A percentile compares a stretch with the other conserved stretches of the same genome.
phyloP scores from a whole-genome alignment of 1,140 invertebrate species.

The Oedothorax gibbosus region DNA sequence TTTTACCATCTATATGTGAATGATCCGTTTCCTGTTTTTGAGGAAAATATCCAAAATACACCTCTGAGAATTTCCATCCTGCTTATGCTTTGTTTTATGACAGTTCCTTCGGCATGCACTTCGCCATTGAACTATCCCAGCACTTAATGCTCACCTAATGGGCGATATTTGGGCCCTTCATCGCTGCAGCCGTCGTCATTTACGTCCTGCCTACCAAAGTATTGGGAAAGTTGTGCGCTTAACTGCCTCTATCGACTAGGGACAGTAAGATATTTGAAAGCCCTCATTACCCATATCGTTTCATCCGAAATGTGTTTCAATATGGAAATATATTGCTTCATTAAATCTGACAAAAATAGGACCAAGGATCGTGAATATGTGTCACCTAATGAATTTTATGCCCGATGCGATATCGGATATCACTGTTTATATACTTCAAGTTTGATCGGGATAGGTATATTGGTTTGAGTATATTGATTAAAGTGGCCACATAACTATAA shows the following conservation, averaged over 20 bases:
- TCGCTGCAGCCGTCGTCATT: conserved; percentile 2
- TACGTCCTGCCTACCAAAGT: conserved; percentile 6
- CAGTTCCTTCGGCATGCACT: conserved; percentile 2
- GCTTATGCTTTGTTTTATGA: conserved; percentile 34
- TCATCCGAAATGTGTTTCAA: background rate
- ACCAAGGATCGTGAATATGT: background rate
- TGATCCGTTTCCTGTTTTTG: too few relatives aligned
- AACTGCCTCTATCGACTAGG: conserved; percentile 14
- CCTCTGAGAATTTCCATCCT: too few relatives aligned
- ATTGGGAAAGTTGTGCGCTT: conserved; percentile 19
- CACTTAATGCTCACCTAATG: conserved; percentile 30
- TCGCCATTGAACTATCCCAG: conserved; percentile 15
- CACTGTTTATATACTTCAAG: too few relatives aligned
- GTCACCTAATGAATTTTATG: background rate
- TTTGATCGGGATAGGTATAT: too few relatives aligned
- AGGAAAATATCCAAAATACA: too few relatives aligned
- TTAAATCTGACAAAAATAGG: conserved; percentile 8
- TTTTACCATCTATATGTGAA: too few relatives aligned
- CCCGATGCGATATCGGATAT: too few relatives aligned
- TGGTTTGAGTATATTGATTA: too few relatives aligned
- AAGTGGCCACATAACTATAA: too few relatives aligned
- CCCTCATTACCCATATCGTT: conserved; percentile 4
- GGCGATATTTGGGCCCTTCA: conserved; percentile 10
- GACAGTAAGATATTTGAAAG: conserved; percentile 26
- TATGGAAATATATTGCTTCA: conserved; percentile 21